Base-by-base conservation (phyloP, 1,140 invertebrate species). In the Gryon sp. region DNA sequence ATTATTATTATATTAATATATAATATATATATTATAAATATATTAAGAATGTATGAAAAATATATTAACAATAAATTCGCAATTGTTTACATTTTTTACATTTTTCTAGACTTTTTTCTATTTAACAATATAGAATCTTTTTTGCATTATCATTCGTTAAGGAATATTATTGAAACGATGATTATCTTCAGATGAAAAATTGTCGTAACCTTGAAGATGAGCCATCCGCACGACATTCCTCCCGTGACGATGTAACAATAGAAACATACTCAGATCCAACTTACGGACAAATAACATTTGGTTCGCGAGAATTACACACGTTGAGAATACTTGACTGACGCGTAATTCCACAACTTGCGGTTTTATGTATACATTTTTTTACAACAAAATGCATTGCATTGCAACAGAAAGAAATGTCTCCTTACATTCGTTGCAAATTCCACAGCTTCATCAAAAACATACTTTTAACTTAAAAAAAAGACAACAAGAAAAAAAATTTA, bases 171-270 rank as follows among this genome's bases (percentile, higher is more conserved):
- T 48, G 62, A 53, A 46, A 15, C 26, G 57, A 57, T 66, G 55
- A 68, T 55, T 60, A 46, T 43, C 38, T 43, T 11, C 18, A 59
- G 69, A 62, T 46, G 76, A 68, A 78, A 78, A 46, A 78, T 65
- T 66, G 59, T 38, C 70, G 59, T 78, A 78, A 78, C 76, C 76
- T 75, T 78, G 76, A 70, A 78, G 69, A 41, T 69, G 68, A 78
- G 62, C 46, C 55, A 53, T 70, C 26, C 8, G 38, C 76, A 57
- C 69, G 59, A 68, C 63, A 78, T 78, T 78, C 76, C 73, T 57
- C 69, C 69, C 63, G 12, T 20, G 36, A 46, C 63, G 34, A 68
- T 50, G 63, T 32, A 76, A 69, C 63, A 63, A 69, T 76, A 63
- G 63, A 57, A 40, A 28, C 45, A 36, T 46, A 52, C 2, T 28